Percentiles rank a stretch among this genome's conserved stretches.
These are phyloP conservation scores for Lophotis ruficrista DNA, from an alignment of 2,113 vertebrate species.

Conservation along the genomic window DNA sequence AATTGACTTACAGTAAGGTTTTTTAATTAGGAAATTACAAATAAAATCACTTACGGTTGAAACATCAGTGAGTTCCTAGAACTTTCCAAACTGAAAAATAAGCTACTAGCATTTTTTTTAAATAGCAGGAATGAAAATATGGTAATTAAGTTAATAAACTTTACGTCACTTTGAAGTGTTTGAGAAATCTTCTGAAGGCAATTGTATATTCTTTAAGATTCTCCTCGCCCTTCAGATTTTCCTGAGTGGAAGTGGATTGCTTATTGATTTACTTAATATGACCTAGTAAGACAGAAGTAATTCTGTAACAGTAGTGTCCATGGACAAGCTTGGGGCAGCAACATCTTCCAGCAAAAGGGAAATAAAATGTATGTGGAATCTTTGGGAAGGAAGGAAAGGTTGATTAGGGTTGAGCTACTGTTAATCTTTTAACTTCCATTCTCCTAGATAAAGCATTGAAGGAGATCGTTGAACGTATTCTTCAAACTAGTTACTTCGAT, in stretches of 20 bases:
- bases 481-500: conserved; percentile 93
- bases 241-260: background rate
- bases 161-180: background rate
- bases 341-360: background rate
- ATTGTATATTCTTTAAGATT: background rate
- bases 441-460: conserved; percentile 90
- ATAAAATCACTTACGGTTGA: background rate
- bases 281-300: background rate
- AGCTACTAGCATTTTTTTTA: background rate
- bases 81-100: background rate
- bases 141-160: background rate
- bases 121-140: background rate
- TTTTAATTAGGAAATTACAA: background rate
- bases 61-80: background rate
- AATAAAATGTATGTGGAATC: background rate
- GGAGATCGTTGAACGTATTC: conserved; percentile 89
- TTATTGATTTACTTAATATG: background rate
- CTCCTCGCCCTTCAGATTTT: background rate
- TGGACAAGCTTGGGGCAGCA: background rate
- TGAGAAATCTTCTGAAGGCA: background rate
- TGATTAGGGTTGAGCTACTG: background rate
- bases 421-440: background rate
- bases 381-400: background rate
- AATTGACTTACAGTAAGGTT: background rate
- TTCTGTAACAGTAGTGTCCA: background rate